A percentile compares a stretch with the other conserved stretches of the same genome.
These are phyloP conservation scores for Halichoeres trimaculatus DNA, from an alignment of 2,113 vertebrate species.

Conservation along the genomic window DNA sequence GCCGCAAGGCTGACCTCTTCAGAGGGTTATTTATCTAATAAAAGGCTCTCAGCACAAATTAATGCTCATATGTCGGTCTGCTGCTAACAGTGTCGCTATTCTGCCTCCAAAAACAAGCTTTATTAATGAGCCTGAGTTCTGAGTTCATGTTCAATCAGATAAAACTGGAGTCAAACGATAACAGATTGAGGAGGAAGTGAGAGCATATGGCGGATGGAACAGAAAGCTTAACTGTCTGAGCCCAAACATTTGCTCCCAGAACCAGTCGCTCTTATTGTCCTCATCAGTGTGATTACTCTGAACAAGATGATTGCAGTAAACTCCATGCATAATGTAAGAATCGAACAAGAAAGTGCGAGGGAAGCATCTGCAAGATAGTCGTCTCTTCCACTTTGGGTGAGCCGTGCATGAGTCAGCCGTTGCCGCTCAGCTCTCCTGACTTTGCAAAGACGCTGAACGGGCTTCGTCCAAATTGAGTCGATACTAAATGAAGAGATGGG, in stretches of 20 bases:
- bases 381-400: constrained; percentile 39
- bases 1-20: constrained; percentile 32
- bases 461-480: constrained; percentile 39
- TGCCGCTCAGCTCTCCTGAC: constrained; percentile 31
- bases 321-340: constrained; percentile 32
- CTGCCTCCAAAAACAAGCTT: constrained; percentile 3
- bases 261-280: constrained; percentile 23
- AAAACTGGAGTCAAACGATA: constrained; percentile 4
- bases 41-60: constrained; percentile 45
- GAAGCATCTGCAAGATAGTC: constrained; percentile 15
- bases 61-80: constrained; percentile 33
- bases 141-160: constrained; percentile 30
- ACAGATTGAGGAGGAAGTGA: constrained; percentile 18
- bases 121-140: neutral
- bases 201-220: constrained; percentile 32
- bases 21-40: constrained; percentile 47
- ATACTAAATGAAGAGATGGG: constrained; percentile 36
- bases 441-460: constrained; percentile 57
- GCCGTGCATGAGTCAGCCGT: constrained; percentile 61
- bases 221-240: neutral
- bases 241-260: constrained; percentile 29
- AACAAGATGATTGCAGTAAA: constrained; percentile 31
- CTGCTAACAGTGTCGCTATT: constrained; percentile 16
- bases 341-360: neutral
- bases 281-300: constrained; percentile 45